Base-by-base conservation (phyloP, 1,140 invertebrate species). In the Philopotamus ludificatus region DNA sequence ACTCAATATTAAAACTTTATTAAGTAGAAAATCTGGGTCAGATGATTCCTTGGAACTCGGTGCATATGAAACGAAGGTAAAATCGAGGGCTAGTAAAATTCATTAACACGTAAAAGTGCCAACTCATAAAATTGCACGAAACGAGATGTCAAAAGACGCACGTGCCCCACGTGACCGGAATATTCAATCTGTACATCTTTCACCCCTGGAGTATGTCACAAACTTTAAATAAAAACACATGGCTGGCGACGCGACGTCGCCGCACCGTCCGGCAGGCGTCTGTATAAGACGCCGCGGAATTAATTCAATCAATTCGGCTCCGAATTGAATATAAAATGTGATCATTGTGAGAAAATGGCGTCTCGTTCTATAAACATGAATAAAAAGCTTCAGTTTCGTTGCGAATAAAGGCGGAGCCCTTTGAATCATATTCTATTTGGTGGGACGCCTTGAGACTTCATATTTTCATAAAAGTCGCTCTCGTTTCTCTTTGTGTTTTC, bases 401-500 rank as follows among this genome's bases (percentile, higher is more conserved):
- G 54, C 41, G 39, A 61, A 61, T 49, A 49, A 49, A 23, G 63
- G 25, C 18, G 18, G 34, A 22, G 57, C 57, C 51, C 63, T 65
- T 59, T 59, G 63, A 65, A 59, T 59, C 55, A 50, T 65, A 65
- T 65, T 65, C 63, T 50, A 57, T 65, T 65, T 59, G 55, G 63
- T 57, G 57, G 47, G 18, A 54, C 64, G 63, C 47, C 63, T 34
- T 28, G 65, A 55, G 65, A 66, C 58, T 63, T 65, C 47, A 51
- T 66, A 66, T 70, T 70, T 70, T 70, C 61, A 63, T 66, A 70
- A 70, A 70, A 58, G 54, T 64, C 64, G 45, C 54, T 44, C 42
- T 58, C 53, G 28, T 58, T 63, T 63, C 63, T 65, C 26, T 60
- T 57, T 59, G 54, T 60, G 47, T 60, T 59, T 55, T 55, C 45